These are phyloP conservation scores for Hanleya hanleyi DNA, from an alignment of 2,888 invertebrate species.

Conservation along the genomic window DNA sequence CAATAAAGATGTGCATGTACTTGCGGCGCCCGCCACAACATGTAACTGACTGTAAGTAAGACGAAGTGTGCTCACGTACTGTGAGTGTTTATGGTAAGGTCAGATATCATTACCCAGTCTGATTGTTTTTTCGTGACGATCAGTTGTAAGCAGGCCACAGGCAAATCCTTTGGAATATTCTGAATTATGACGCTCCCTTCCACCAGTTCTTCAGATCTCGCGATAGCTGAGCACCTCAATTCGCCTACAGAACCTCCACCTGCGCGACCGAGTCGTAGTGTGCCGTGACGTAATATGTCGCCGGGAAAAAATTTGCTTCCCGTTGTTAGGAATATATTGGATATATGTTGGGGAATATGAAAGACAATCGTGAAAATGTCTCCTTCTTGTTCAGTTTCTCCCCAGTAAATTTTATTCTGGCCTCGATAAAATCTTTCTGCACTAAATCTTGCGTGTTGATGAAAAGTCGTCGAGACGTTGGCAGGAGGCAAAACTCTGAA, in stretches of 20 bases:
- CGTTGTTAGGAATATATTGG: constrained; percentile 40
- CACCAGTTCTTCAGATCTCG: not conserved
- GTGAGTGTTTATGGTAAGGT: too few relatives aligned
- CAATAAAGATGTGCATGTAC: too few relatives aligned
- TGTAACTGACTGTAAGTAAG: too few relatives aligned
- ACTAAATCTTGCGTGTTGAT: constrained; percentile 56
- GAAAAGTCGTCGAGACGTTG: constrained; percentile 66
- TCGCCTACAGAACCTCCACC: not conserved
- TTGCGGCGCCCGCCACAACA: too few relatives aligned
- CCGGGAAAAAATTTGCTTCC: constrained; percentile 18
- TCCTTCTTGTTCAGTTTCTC: constrained; percentile 25
- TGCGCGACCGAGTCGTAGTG: not conserved
- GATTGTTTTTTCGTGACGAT: constrained; percentile 13
- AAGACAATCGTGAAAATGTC: constrained; percentile 41
- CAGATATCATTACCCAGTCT: constrained; percentile 13
- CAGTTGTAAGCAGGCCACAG: constrained; percentile 19
- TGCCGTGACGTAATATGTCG: constrained; percentile 19
- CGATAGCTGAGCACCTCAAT: constrained; percentile 13
- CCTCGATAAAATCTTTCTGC: constrained; percentile 65
- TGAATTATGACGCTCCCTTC: constrained; percentile 11
- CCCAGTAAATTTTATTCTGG: constrained; percentile 40
- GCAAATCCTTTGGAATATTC: not conserved
- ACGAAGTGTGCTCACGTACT: too few relatives aligned
- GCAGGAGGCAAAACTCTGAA: constrained; percentile 67
- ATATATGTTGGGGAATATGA: constrained; percentile 36